These are phyloP conservation scores for Psittacula cyanocephala DNA, from an alignment of 2,113 vertebrate species.

Conservation along the genomic window DNA sequence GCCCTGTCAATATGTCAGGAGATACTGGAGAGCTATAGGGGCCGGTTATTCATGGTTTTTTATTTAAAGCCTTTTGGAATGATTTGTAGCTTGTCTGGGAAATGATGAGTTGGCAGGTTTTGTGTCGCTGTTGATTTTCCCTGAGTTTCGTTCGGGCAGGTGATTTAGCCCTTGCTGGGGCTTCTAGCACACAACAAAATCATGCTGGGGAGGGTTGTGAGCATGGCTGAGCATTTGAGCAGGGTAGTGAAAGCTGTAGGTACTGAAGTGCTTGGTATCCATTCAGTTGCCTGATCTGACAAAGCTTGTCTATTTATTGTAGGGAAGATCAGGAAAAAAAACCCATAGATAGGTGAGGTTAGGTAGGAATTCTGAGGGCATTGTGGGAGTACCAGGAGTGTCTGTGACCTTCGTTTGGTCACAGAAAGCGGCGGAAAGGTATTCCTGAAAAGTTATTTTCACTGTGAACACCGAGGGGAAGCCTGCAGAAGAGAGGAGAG, in stretches of 20 bases:
- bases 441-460: neutral
- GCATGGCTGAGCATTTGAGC: neutral
- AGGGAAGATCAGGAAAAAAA: neutral
- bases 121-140: neutral
- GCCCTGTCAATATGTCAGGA: neutral
- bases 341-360: neutral
- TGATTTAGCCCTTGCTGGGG: neutral
- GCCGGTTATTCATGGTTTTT: neutral
- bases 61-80: neutral
- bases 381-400: neutral
- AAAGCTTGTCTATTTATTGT: neutral
- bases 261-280: neutral
- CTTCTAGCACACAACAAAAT: no score
- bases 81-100: neutral
- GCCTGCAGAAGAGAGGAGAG: neutral
- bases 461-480: accelerated
- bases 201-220: neutral
- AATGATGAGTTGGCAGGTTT: neutral
- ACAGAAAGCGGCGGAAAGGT: neutral
- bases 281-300: neutral
- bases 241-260: accelerated
- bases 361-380: neutral
- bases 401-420: neutral
- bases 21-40: accelerated
- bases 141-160: neutral